Conservation (phyloP, 1,140 invertebrate species). For the Bombus superbus region DNA sequence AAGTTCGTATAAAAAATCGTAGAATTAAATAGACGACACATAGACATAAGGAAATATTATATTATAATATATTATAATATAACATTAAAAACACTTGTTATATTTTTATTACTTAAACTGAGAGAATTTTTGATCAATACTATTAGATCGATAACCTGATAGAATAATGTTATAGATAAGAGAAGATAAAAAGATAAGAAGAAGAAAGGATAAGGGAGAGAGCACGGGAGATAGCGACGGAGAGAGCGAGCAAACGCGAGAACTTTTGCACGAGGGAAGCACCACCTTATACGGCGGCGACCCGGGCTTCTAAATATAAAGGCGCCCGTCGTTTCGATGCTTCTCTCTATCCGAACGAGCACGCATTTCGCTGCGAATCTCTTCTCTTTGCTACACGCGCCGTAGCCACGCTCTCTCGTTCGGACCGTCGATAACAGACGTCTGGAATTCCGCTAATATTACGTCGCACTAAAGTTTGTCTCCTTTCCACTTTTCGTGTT, state of each 20-base stretch:
- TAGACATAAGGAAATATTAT: too few relatives aligned
- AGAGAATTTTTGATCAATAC: too few relatives aligned
- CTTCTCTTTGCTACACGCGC: conserved; percentile 42
- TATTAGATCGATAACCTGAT: background rate
- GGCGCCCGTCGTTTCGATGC: conserved; percentile 73
- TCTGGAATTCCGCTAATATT: conserved; percentile 39
- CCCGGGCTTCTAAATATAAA: conserved; percentile 83
- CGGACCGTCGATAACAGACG: conserved; percentile 6
- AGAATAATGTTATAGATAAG: background rate
- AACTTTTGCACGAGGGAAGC: conserved; percentile 72
- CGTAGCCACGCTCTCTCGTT: background rate
- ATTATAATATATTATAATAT: too few relatives aligned
- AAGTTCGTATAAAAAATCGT: too few relatives aligned
- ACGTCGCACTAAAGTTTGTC: background rate
- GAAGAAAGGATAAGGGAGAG: background rate
- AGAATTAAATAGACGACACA: too few relatives aligned
- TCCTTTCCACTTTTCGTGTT: background rate
- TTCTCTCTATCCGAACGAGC: conserved; percentile 59
- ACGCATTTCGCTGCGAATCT: conserved; percentile 58
- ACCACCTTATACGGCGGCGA: conserved; percentile 82
- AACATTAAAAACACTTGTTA: too few relatives aligned
- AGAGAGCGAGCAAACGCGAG: conserved; percentile 51
- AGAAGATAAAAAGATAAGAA: background rate
- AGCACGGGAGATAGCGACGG: conserved; percentile 20
- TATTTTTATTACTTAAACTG: too few relatives aligned